Percentiles rank a stretch among this genome's conserved stretches.
Evolutionary conservation across 2,888 invertebrate species (phyloP).

Genomic region (Sinelater perroti): DNA sequence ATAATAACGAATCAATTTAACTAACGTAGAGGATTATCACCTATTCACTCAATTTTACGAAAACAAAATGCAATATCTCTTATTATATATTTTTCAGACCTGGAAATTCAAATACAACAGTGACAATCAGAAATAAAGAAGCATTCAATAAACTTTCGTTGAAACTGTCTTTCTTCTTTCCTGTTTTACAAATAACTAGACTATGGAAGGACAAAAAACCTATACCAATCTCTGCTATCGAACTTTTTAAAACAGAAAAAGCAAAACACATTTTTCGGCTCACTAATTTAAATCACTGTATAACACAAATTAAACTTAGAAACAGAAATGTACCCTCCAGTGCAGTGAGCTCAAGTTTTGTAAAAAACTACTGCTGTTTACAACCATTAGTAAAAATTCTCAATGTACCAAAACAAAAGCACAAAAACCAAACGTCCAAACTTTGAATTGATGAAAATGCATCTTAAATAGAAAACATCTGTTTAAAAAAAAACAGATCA

Average conservation of each 20-base stretch:
- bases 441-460: too few relatives aligned
- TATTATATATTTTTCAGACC: too few relatives aligned
- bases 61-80: too few relatives aligned
- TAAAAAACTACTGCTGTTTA: conserved; percentile 1
- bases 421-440: too few relatives aligned
- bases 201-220: neutral
- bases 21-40: too few relatives aligned
- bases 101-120: too few relatives aligned
- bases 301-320: conserved; percentile 4
- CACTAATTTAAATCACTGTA: neutral
- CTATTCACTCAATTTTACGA: too few relatives aligned
- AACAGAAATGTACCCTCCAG: neutral
- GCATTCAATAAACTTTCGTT: neutral
- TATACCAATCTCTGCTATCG: neutral
- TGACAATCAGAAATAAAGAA: neutral
- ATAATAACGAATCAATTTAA: too few relatives aligned
- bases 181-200: neutral
- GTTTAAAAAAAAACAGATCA: too few relatives aligned
- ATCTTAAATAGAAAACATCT: too few relatives aligned
- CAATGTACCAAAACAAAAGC: too few relatives aligned
- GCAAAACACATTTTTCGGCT: neutral
- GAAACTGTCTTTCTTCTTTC: neutral
- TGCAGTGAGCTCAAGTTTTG: conserved; percentile 2
- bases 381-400: too few relatives aligned
- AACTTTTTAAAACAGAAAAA: conserved; percentile 1